Evolutionary conservation across 2,888 invertebrate genomes (phyloP).

Genomic region (Mellilla xanthometata): DNA sequence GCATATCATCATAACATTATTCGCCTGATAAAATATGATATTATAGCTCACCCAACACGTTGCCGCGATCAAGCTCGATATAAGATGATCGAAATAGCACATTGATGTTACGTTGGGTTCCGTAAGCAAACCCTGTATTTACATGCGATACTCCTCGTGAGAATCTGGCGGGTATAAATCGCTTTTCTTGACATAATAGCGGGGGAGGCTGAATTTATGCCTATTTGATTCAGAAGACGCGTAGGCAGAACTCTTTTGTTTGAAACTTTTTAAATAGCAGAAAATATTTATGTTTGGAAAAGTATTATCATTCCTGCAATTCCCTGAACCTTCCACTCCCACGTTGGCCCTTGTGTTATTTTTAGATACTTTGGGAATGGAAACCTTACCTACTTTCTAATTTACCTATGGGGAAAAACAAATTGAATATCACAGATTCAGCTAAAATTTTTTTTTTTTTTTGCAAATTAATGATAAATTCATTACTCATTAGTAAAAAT

Average conservation of each 20-base stretch:
- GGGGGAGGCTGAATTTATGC: slow-evolving; percentile 20
- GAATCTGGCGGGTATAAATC: slow-evolving; percentile 22
- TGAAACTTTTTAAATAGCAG: not conserved
- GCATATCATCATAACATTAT: not conserved
- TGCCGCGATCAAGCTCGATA: slow-evolving; percentile 1
- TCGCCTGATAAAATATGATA: slow-evolving; percentile 6
- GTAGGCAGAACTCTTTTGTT: slow-evolving; percentile 5
- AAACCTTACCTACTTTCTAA: too few relatives aligned
- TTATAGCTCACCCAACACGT: slow-evolving; percentile 4
- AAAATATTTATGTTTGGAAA: too few relatives aligned
- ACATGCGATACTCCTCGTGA: slow-evolving; percentile 16
- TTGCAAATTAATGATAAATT: too few relatives aligned
- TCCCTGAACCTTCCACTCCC: too few relatives aligned
- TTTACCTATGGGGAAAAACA: too few relatives aligned
- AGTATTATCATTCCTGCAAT: too few relatives aligned
- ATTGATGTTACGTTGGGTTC: slow-evolving; percentile 8
- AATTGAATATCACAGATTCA: too few relatives aligned
- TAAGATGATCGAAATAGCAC: slow-evolving; percentile 7
- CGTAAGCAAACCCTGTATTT: slow-evolving; percentile 15
- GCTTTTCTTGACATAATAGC: slow-evolving; percentile 21
- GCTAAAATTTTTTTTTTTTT: too few relatives aligned
- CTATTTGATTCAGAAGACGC: slow-evolving; percentile 18
- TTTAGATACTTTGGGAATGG: too few relatives aligned
- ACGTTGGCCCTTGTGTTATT: too few relatives aligned
- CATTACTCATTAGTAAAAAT: too few relatives aligned